These are phyloP conservation scores for Cossypha niveicapilla DNA, from an alignment of 2,797 vertebrate genomes.

Conservation along the genomic window DNA sequence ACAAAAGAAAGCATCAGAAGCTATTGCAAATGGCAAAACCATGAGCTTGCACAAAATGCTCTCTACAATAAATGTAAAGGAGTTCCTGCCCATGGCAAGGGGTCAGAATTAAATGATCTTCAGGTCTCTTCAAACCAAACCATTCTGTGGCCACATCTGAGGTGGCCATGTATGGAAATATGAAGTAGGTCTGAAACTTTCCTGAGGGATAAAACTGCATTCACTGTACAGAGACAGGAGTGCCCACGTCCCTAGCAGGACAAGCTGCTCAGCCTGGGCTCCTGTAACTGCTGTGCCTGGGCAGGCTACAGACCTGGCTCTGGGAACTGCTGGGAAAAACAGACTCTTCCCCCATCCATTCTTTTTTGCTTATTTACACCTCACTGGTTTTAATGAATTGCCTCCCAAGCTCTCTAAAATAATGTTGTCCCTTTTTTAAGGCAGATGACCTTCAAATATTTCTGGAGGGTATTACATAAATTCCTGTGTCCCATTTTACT, in stretches of 20 bases:
- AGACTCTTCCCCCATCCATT: background rate
- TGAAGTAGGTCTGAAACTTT: background rate
- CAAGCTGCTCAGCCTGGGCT: background rate
- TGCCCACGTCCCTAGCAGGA: fast-evolving
- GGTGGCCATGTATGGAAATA: background rate
- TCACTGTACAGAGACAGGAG: fast-evolving
- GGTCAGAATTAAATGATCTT: background rate
- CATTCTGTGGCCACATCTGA: background rate
- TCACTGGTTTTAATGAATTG: background rate
- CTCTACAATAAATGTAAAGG: background rate
- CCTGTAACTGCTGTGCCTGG: fast-evolving
- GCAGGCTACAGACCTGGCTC: background rate
- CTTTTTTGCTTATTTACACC: background rate
- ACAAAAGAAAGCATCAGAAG: background rate
- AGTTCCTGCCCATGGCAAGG: background rate
- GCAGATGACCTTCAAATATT: constrained; percentile 7
- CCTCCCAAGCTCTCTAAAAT: background rate
- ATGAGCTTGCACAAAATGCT: background rate
- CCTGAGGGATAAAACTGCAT: background rate
- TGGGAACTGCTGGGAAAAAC: background rate
- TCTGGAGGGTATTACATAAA: background rate
- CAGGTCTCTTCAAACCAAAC: background rate
- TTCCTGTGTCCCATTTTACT: background rate
- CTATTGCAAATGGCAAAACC: background rate
- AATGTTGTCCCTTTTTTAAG: background rate